These are phyloP conservation scores for Lasioglossum marginatum DNA, from an alignment of 2,888 invertebrate genomes.

Conservation along the genomic window DNA sequence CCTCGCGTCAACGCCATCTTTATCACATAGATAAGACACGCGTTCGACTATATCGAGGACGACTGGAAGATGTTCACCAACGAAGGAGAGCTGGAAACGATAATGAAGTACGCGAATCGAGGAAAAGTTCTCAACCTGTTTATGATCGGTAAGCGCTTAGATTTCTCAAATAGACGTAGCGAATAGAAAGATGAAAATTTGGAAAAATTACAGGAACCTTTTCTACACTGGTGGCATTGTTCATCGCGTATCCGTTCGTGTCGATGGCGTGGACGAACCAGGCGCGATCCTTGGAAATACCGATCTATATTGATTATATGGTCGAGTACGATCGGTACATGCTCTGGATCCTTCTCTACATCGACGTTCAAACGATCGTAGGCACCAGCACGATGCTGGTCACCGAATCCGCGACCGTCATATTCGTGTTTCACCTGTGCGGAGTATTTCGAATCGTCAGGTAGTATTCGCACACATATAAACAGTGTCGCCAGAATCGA, in stretches of 20 bases:
- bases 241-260: not conserved
- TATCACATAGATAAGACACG: not conserved
- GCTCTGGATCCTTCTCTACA: not conserved
- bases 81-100: not conserved
- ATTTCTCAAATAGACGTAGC: not conserved
- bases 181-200: not conserved
- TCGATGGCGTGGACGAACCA: not conserved
- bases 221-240: not conserved
- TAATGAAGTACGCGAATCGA: not conserved
- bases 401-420: rapidly evolving
- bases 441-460: slow-evolving; percentile 2
- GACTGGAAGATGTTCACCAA: not conserved
- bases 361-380: not conserved
- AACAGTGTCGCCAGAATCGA: too few relatives aligned
- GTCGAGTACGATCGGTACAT: not conserved
- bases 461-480: not conserved
- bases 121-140: not conserved
- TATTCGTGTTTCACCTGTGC: not conserved
- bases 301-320: not conserved
- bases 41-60: not conserved
- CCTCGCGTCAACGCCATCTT: not conserved
- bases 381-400: rapidly evolving
- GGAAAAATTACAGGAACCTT: not conserved
- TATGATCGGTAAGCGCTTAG: not conserved
- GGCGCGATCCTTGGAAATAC: not conserved